Percentiles rank a stretch among this genome's conserved stretches.
phyloP scores from a whole-genome alignment of 2,797 vertebrate species.

The Coilia nasus region DNA sequence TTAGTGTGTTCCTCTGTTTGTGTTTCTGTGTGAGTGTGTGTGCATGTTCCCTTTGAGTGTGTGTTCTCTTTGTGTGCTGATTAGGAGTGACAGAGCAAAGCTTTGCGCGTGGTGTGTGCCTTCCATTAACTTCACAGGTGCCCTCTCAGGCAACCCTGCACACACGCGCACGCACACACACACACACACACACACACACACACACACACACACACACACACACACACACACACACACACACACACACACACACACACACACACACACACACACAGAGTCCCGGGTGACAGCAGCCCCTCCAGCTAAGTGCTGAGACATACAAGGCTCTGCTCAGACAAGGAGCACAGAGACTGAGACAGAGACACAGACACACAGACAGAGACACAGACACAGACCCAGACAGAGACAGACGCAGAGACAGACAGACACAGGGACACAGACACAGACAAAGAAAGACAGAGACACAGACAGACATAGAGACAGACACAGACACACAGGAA shows the following conservation, averaged over 20 bases:
- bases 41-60: background rate
- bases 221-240: too few relatives aligned
- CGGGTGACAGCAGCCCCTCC: slow-evolving; percentile 71
- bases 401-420: too few relatives aligned
- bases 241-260: too few relatives aligned
- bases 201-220: too few relatives aligned
- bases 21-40: background rate
- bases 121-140: slow-evolving; percentile 71
- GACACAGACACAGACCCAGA: too few relatives aligned
- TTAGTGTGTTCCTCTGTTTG: background rate
- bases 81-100: slow-evolving; percentile 76
- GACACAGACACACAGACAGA: too few relatives aligned
- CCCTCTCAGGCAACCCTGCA: slow-evolving; percentile 68
- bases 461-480: too few relatives aligned
- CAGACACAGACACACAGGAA: too few relatives aligned
- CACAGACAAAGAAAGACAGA: background rate
- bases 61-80: slow-evolving; percentile 64
- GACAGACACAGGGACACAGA: too few relatives aligned
- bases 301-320: slow-evolving; percentile 59
- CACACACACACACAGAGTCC: slow-evolving; percentile 50
- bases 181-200: too few relatives aligned
- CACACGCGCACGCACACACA: too few relatives aligned
- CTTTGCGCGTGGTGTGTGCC: slow-evolving; percentile 67
- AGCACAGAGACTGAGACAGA: background rate
- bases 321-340: background rate